A percentile compares a stretch with the other conserved stretches of the same genome.
These are phyloP conservation scores for Bambusicola thoracicus DNA, from an alignment of 2,113 vertebrate genomes.

Conservation along the genomic window DNA sequence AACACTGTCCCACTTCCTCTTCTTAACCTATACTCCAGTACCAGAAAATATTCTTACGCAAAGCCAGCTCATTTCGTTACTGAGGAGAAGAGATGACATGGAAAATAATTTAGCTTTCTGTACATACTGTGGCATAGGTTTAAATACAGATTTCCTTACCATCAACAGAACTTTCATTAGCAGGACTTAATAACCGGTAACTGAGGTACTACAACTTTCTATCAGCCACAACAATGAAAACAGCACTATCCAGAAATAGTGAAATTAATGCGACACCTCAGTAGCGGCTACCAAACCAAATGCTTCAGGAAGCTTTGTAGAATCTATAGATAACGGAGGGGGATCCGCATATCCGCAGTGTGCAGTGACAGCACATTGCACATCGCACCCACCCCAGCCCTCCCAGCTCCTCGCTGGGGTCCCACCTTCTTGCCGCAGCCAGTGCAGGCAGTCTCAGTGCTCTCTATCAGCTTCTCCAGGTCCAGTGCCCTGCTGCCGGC, in stretches of 20 bases:
- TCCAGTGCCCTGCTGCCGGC: constrained; percentile 83
- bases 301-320: too few species aligned
- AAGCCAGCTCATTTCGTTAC: background rate
- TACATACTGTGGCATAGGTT: background rate
- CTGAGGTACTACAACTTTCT: background rate
- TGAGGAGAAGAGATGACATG: background rate
- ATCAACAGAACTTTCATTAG: background rate
- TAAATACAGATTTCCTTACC: background rate
- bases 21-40: background rate
- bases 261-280: background rate
- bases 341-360: too few species aligned
- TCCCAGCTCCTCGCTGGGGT: too few species aligned
- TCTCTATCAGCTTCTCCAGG: constrained; percentile 88
- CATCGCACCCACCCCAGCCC: too few species aligned
- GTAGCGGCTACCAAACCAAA: too few species aligned
- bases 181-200: background rate
- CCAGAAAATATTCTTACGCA: background rate
- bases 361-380: too few species aligned
- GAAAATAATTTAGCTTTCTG: background rate
- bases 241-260: background rate
- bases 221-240: background rate
- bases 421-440: constrained; percentile 90
- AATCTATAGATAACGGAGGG: too few species aligned
- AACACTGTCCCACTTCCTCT: background rate
- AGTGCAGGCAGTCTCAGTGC: constrained; percentile 86